Evolutionary conservation across 2,888 invertebrate genomes (phyloP).

Genomic region (Synanthedon andrenaeformis): DNA sequence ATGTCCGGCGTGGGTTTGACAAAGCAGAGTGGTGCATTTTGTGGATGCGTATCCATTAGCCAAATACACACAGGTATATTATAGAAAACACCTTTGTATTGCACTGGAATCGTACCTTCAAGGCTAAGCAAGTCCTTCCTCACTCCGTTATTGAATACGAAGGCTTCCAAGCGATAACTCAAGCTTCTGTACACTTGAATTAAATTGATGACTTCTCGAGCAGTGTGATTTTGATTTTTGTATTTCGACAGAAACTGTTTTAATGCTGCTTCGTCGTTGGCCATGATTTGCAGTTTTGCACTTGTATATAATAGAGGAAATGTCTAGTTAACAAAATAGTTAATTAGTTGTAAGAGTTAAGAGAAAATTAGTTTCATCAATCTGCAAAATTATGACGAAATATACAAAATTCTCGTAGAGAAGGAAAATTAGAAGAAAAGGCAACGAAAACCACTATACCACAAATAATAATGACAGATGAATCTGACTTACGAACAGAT

Average conservation of each 20-base stretch:
- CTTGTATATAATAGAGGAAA: conserved; percentile 1
- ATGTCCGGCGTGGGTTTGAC: conserved; percentile 96
- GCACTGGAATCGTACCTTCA: conserved; percentile 93
- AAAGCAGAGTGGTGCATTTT: conserved; percentile 94
- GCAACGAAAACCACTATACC: too few relatives aligned
- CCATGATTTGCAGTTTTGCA: conserved; percentile 30
- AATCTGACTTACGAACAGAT: too few relatives aligned
- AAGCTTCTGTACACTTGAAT: conserved; percentile 58
- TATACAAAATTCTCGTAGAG: not conserved
- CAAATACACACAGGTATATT: conserved; percentile 98
- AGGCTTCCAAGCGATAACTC: conserved; percentile 57
- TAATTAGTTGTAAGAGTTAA: conserved; percentile 4
- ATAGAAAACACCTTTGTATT: conserved; percentile 88
- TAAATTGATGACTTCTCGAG: conserved; percentile 55
- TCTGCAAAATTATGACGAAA: conserved; percentile 2
- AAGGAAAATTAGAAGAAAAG: too few relatives aligned
- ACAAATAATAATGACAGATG: too few relatives aligned
- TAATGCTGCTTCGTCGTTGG: conserved; percentile 50
- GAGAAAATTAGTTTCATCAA: conserved; percentile 6
- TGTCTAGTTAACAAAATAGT: conserved; percentile 4
- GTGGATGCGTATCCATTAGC: conserved; percentile 97
- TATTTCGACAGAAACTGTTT: conserved; percentile 56
- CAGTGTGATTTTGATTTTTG: conserved; percentile 55
- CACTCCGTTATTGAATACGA: conserved; percentile 90
- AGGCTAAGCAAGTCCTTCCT: conserved; percentile 85